Conservation (phyloP, 2,888 invertebrate species). For the Lithodes maja region DNA sequence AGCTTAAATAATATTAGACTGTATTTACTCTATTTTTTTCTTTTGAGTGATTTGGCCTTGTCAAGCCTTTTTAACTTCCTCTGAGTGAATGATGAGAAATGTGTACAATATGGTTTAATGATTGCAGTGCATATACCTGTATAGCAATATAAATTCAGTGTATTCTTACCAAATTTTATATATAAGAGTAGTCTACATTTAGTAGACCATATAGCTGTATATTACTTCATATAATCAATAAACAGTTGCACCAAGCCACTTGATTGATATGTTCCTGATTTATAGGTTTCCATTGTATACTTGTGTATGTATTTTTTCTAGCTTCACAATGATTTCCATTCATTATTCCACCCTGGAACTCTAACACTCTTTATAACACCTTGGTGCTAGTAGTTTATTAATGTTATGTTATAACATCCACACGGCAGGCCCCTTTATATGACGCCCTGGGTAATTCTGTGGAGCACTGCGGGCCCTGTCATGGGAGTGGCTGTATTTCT, state of each 20-base stretch:
- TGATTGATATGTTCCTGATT: not conserved
- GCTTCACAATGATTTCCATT: not conserved
- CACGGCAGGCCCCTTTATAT: no score
- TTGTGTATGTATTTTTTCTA: not conserved
- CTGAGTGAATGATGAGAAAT: conserved; percentile 20
- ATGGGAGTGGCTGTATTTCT: no score
- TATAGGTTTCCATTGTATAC: not conserved
- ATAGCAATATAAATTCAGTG: conserved; percentile 29
- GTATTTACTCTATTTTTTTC: not conserved
- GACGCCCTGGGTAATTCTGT: no score
- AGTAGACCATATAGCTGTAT: conserved; percentile 42
- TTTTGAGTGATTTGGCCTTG: conserved; percentile 21
- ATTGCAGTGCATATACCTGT: conserved; percentile 12
- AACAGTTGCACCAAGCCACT: conserved; percentile 12
- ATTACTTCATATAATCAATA: conserved; percentile 55
- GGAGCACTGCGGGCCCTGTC: no score
- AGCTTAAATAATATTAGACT: not conserved
- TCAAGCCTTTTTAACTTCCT: conserved; percentile 21
- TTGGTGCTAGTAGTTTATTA: no score
- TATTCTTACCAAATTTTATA: conserved; percentile 51
- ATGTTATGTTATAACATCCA: no score
- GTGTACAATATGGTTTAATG: conserved; percentile 17
- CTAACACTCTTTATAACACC: no score
- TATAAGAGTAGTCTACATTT: conserved; percentile 39
- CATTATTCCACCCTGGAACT: not conserved